Evolutionary conservation across 2,113 vertebrate species (phyloP), one percentile per base, ranked within the genome.

Genomic region (Psilopogon haemacephalus): DNA sequence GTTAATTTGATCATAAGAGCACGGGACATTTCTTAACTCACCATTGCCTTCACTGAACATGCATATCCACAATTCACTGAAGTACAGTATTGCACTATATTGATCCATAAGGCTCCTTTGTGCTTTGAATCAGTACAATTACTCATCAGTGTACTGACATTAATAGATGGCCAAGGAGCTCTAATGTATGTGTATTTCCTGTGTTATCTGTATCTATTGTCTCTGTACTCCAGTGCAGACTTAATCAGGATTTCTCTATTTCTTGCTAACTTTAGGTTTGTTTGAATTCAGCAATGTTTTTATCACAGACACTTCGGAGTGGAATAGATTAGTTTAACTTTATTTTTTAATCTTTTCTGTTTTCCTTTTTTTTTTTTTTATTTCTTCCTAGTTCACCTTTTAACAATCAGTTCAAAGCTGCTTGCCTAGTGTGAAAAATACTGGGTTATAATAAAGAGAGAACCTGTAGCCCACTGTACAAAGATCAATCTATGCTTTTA

Each of bases 341-440:
- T 9, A 16, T 76, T 79, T 90, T 65, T 35, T 64, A 21, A 11
- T 52, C 52, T 59, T 83, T 21, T 72, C 50, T 35, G 58, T 52
- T 30, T 74, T 84, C 11, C 4, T 56, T 52, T 90, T 74, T 28
- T 77, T 56, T 52, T 90, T 74, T 28, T 77, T 21, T 8, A 7
- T 90, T 94, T 88, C 42, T 84, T 90, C 52, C 20, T 52, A 55
- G 30, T 75, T 74, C 27, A 40, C 60, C 26, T 73, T 42, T 42
- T 75, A 86, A 68, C 6, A 15, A 26, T 85, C 9, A 54, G 13
- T 78, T 90, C 48, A 88, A 79, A 93, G 63, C 28, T 72, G 13
- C 55, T 60, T 81, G 12, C 67, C 35, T 75, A 15, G 56, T 84
- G 76, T 78, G 76, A 84, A 84, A 68, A 86, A 44, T 35, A 83